A percentile compares a stretch with the other conserved stretches of the same genome.
Conservation (phyloP, 2,888 invertebrate species). For the Zhengitettix transpicula region DNA sequence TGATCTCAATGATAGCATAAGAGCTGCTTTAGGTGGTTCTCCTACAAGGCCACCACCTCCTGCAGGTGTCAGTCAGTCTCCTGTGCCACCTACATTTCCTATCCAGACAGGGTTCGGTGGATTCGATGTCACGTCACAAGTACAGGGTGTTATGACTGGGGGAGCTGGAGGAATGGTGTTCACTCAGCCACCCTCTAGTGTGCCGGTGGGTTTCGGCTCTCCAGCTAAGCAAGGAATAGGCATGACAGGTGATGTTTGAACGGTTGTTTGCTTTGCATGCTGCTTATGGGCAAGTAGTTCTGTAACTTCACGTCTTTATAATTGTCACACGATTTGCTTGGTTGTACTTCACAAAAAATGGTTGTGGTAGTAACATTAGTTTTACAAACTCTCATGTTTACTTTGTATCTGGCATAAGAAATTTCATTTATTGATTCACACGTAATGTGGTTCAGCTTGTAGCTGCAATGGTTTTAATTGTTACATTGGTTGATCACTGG, state of each 20-base stretch:
- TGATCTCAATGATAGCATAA: slow-evolving; percentile 49
- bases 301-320: too few species aligned
- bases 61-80: slow-evolving; percentile 5
- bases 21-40: slow-evolving; percentile 48
- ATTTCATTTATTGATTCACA: too few species aligned
- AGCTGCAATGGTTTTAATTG: too few species aligned
- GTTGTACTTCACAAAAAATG: too few species aligned
- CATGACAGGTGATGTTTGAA: slow-evolving; percentile 26
- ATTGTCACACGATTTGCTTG: too few species aligned
- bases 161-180: slow-evolving; percentile 15
- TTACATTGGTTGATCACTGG: too few species aligned
- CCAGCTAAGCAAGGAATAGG: slow-evolving; percentile 29
- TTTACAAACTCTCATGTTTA: too few species aligned
- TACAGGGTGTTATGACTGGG: background rate
- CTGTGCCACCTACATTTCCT: slow-evolving; percentile 1
- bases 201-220: slow-evolving; percentile 27
- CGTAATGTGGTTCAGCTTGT: too few species aligned
- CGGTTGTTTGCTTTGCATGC: background rate
- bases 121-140: slow-evolving; percentile 17
- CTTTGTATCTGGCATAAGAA: too few species aligned
- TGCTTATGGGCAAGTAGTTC: background rate
- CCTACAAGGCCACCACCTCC: slow-evolving; percentile 23
- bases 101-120: slow-evolving; percentile 18
- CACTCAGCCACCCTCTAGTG: slow-evolving; percentile 21
- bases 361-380: too few species aligned